phyloP scores from a whole-genome alignment of 2,888 invertebrate genomes.

The Petrophora chlorosata region DNA sequence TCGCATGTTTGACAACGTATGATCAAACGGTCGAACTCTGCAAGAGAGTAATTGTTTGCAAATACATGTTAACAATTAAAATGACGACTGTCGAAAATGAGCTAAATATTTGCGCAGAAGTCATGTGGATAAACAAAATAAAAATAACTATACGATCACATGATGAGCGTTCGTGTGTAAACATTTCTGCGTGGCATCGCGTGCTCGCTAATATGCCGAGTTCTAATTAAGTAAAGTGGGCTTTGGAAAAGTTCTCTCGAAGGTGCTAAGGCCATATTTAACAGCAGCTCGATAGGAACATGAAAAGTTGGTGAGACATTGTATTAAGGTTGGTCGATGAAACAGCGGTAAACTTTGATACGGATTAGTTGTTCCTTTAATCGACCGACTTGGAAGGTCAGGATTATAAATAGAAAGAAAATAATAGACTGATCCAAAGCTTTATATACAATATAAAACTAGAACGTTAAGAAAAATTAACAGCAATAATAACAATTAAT shows the following conservation, averaged over 20 bases:
- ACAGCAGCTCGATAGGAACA: conserved; percentile 2
- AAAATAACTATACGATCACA: neutral
- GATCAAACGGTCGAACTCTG: neutral
- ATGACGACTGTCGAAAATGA: neutral
- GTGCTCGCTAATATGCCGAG: conserved; percentile 17
- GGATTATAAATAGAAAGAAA: too few relatives aligned
- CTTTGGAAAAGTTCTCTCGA: conserved; percentile 12
- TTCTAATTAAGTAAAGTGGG: conserved; percentile 30
- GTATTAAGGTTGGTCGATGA: neutral
- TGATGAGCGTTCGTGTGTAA: conserved; percentile 2
- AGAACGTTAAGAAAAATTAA: too few relatives aligned
- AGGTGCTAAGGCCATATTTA: conserved; percentile 10
- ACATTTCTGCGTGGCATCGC: conserved; percentile 11
- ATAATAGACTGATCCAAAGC: too few relatives aligned
- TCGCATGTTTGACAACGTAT: too few relatives aligned
- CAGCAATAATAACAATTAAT: too few relatives aligned
- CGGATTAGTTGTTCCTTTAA: neutral
- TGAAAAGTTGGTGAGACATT: conserved; percentile 1
- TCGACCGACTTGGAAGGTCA: too few relatives aligned
- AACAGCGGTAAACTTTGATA: neutral
- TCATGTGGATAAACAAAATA: conserved; percentile 3
- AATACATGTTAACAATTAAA: neutral
- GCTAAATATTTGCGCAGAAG: neutral
- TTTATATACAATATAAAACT: too few relatives aligned
- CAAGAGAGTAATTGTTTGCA: neutral